Evolutionary conservation across 2,888 invertebrate genomes (phyloP), one percentile per base, ranked within the genome.

Genomic region (Nomada fucata): DNA sequence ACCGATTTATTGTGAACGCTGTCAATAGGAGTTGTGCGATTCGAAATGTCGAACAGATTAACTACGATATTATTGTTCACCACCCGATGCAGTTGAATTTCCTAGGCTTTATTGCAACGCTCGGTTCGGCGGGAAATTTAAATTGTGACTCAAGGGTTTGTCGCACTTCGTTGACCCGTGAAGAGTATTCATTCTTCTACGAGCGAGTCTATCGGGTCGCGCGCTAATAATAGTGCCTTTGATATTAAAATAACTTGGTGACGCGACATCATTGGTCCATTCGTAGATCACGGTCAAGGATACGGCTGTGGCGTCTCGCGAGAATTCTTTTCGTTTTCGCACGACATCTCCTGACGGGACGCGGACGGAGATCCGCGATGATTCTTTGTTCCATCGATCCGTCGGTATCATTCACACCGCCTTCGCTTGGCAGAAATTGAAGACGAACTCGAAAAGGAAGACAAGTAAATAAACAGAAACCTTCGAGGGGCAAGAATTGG

Each of bases 211-310:
- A 84, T 79, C 79, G 70, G 64, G 81, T 71, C 72, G 64, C 64
- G 78, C 76, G 78, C 79, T 86, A 86, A 83, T 86, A 87, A 87
- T 87, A 87, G 81, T 36, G 81, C 55, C 85, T 85, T 86, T 85
- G 85, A 87, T 87, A 87, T 87, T 87, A 85, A 87, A 86, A 87
- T 82, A 85, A 85, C 85, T 78, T 71, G 55, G 67, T 71, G 72
- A 75, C 71, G 64, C 82, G 82, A 78, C 78, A 68, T 78, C 78
- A 67, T 83, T 76, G 86, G 77, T 78, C 79, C 78, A 76, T 73
- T 79, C 82, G 69, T 74, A 76, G 70, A 79, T 77, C 82, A 85
- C 78, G 86, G 86, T 76, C 85, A 86, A 86, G 85, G 86, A 79
- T 79, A 76, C 68, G 29, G 29, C 55, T 60, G 29, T 7, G 42